Evolutionary conservation across 2,113 vertebrate species (phyloP), one percentile per base, ranked within the genome.

Genomic region (Cranoglanis bouderius): DNA sequence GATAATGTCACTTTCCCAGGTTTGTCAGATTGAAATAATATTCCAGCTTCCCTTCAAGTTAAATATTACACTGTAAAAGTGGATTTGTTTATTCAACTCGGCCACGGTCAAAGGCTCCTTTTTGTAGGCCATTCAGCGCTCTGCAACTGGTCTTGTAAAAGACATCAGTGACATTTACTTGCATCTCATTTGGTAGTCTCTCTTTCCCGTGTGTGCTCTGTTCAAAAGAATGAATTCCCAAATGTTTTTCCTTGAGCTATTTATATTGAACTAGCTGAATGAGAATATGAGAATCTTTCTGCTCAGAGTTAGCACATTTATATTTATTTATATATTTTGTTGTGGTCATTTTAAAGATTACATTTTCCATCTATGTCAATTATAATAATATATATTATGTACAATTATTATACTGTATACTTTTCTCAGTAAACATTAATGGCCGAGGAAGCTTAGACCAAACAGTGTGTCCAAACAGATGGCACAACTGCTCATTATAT

Each of bases 91-190:
- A 84, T 87, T 87, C 63, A 81, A 86, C 43, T 46, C 3, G 38
- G 46, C 57, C 63, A 81, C 32, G 43, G 83, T 53, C 43, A 24
- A 75, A 85, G n/a, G 87, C 70, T 65, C 38, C 82, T 77, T 35
- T 55, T 51, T 88, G n/a, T 29, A 84, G 7, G 19, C n/a, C 24
- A 2, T 55, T 87, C 13, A 89, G 84, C 32, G 35, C 72, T 57
- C 70, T 57, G 49, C 21, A 70, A 74, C 32, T 53, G 80, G 46
- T 77, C 67, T 86, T 65, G 72, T 88, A 78, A 86, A 77, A 85
- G 85, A 61, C 24, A n/a, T 70, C n/a, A 74, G n/a, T 77, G 61
- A 61, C 53, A 80, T 89, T 89, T 89, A 84, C 86, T 88, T 49
- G 24, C 21, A 0, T 84, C 80, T 72, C 16, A 51, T 74, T 77